Conservation (phyloP, 2,797 vertebrate genomes). For the Denticeps clupeoides region DNA sequence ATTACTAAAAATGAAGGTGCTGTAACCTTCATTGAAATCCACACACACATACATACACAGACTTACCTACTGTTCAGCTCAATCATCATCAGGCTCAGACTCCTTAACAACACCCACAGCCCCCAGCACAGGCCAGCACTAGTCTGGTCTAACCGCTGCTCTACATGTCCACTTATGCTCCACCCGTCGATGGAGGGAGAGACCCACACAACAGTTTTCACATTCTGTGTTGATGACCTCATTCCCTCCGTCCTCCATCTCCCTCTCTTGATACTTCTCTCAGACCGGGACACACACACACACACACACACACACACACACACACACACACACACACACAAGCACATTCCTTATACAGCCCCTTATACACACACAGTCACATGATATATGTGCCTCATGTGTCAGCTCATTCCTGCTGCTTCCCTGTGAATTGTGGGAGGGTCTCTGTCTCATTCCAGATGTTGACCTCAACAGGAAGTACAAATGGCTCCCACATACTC, state of each 20-base stretch:
- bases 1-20: too few relatives aligned
- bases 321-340: slow-evolving; percentile 2
- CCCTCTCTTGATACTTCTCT: slow-evolving; percentile 22
- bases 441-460: slow-evolving; percentile 38
- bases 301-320: neutral
- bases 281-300: neutral
- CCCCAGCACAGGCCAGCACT: too few relatives aligned
- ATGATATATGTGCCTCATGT: neutral
- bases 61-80: too few relatives aligned
- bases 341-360: neutral
- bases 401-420: neutral
- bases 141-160: too few relatives aligned
- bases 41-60: too few relatives aligned
- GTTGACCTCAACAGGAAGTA: slow-evolving; percentile 43
- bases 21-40: too few relatives aligned
- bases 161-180: too few relatives aligned
- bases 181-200: too few relatives aligned
- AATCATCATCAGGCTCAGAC: too few relatives aligned
- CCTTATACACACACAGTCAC: slow-evolving; percentile 2
- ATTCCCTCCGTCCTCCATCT: slow-evolving; percentile 27
- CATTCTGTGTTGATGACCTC: slow-evolving; percentile 63
- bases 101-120: too few relatives aligned
- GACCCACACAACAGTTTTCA: slow-evolving; percentile 30
- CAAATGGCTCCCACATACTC: slow-evolving; percentile 38
- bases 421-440: neutral